phyloP scores from a whole-genome alignment of 1,140 invertebrate genomes.

The Pseudomyrmex cubaensis region DNA sequence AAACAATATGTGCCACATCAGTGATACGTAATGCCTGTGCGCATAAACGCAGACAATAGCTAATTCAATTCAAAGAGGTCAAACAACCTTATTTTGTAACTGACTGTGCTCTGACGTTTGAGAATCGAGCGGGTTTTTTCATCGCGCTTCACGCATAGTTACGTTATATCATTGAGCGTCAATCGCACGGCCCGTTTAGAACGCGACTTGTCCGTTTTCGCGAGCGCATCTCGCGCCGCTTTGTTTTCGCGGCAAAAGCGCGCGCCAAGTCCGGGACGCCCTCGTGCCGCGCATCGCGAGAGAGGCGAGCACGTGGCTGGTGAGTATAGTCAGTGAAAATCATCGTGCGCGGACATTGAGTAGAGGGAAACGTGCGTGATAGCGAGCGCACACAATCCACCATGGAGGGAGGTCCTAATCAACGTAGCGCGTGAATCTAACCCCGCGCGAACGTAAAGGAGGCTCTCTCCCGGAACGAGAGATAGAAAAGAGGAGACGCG shows the following conservation, averaged over 20 bases:
- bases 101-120: too few relatives aligned
- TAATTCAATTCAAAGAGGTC: too few relatives aligned
- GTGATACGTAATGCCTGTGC: too few relatives aligned
- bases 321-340: constrained; percentile 74
- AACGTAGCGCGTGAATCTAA: constrained; percentile 76
- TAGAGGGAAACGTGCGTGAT: constrained; percentile 76
- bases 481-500: constrained; percentile 64
- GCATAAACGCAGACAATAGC: too few relatives aligned
- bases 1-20: too few relatives aligned
- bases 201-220: constrained; percentile 16
- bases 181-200: neutral
- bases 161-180: neutral
- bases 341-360: constrained; percentile 74
- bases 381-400: constrained; percentile 21
- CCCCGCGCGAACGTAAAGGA: constrained; percentile 66
- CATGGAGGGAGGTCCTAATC: constrained; percentile 78
- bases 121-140: too few relatives aligned
- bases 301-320: constrained; percentile 65
- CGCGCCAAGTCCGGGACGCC: constrained; percentile 17
- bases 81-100: too few relatives aligned
- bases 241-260: constrained; percentile 64
- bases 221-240: constrained; percentile 35
- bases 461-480: constrained; percentile 23
- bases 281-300: constrained; percentile 43
- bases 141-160: neutral